phyloP scores from a whole-genome alignment of 2,797 vertebrate genomes.

The Mastacembelus armatus region DNA sequence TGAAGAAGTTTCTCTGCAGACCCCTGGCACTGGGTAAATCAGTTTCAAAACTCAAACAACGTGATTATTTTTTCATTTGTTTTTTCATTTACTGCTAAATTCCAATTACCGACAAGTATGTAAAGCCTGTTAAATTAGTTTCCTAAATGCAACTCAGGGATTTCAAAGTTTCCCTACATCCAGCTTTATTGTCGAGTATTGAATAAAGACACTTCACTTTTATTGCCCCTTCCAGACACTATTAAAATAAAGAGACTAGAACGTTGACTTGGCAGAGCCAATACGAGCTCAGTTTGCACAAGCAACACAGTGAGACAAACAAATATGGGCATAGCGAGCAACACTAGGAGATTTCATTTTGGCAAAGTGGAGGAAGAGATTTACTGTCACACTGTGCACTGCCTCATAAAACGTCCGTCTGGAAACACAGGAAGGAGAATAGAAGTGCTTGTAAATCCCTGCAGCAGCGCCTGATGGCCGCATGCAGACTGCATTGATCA shows the following conservation, averaged over 20 bases:
- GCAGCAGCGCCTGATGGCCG: constrained; percentile 87
- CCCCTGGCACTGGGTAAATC: constrained; percentile 25
- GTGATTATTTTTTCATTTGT: constrained; percentile 30
- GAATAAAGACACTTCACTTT: constrained; percentile 75
- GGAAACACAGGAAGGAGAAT: constrained; percentile 80
- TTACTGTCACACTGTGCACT: constrained; percentile 84
- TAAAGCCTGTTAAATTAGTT: constrained; percentile 69
- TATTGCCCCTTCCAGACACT: constrained; percentile 79
- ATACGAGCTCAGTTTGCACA: constrained; percentile 58
- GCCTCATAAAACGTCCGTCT: constrained; percentile 92
- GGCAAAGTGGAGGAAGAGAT: constrained; percentile 81
- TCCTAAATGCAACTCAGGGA: constrained; percentile 70
- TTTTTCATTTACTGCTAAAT: constrained; percentile 60
- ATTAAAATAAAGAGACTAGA: constrained; percentile 81
- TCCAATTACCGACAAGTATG: constrained; percentile 68
- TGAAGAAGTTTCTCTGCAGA: constrained; percentile 11
- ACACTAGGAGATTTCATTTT: constrained; percentile 75
- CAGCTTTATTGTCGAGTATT: constrained; percentile 74
- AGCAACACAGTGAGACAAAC: constrained; percentile 70
- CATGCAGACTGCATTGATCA: constrained; percentile 95
- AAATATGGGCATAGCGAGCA: constrained; percentile 64
- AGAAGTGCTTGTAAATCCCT: constrained; percentile 91
- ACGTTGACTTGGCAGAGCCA: constrained; percentile 73
- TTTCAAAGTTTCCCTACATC: constrained; percentile 73
- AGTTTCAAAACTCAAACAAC: constrained; percentile 26